A percentile compares a stretch with the other conserved stretches of the same genome.
Conservation (phyloP, 2,888 invertebrate genomes). For the Leptopilina myrica region DNA sequence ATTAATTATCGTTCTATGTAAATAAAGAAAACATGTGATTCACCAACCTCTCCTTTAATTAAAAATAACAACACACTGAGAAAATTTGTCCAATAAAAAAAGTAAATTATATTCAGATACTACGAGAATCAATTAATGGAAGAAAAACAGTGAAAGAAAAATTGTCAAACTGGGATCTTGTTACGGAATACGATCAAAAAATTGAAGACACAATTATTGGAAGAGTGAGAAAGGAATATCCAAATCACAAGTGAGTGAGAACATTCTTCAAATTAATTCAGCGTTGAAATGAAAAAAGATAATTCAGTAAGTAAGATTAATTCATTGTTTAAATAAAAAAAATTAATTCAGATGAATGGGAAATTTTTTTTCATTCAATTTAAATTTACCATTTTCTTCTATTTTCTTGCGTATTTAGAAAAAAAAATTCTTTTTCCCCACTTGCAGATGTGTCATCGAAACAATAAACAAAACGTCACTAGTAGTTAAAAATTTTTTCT, state of each 20-base stretch:
- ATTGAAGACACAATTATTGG: constrained; percentile 86
- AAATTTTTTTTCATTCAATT: background rate
- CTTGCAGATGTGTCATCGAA: background rate
- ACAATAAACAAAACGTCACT: too few species aligned
- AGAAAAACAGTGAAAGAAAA: constrained; percentile 79
- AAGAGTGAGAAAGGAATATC: constrained; percentile 80
- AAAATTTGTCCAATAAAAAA: constrained; percentile 23
- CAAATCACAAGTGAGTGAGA: constrained; percentile 80
- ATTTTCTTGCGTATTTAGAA: background rate
- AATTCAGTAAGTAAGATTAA: background rate
- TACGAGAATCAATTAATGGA: constrained; percentile 64
- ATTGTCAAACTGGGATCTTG: constrained; percentile 84
- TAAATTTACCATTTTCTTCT: background rate
- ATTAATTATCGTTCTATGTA: constrained; percentile 6
- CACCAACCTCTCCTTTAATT: background rate
- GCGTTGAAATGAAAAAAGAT: background rate
- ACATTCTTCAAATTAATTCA: background rate
- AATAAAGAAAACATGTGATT: constrained; percentile 12
- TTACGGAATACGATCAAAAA: constrained; percentile 88
- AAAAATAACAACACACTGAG: background rate
- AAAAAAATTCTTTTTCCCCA: background rate
- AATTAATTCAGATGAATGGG: background rate
- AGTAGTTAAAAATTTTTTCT: too few species aligned
- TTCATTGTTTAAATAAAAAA: background rate
- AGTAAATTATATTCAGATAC: constrained; percentile 60